Conservation (phyloP, 2,797 vertebrate species). For the Malacoraja senta region DNA sequence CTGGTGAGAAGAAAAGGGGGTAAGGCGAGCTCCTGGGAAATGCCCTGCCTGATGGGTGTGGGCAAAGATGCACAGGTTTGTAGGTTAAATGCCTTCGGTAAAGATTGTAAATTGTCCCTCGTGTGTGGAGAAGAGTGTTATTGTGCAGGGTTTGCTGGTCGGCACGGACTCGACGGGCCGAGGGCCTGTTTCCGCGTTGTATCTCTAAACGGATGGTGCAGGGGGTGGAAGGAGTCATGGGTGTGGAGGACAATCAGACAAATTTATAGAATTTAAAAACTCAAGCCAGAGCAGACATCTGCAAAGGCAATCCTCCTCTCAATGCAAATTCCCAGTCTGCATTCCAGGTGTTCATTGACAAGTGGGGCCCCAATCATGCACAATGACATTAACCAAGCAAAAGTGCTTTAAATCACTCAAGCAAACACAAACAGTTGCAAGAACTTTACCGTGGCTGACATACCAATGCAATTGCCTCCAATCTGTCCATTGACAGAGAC, state of each 20-base stretch:
- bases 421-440: constrained; percentile 13
- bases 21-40: no score
- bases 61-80: no score
- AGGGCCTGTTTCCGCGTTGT: no score
- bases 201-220: no score
- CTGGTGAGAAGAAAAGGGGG: no score
- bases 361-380: not conserved
- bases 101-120: no score
- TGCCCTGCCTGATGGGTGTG: no score
- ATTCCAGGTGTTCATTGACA: constrained; percentile 26
- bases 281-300: constrained; percentile 2
- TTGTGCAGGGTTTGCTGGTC: no score
- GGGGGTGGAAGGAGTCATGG: not conserved
- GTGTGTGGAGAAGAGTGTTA: no score
- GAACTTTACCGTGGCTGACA: not conserved
- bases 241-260: not conserved
- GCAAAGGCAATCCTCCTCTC: constrained; percentile 10
- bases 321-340: constrained; percentile 30
- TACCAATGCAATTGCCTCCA: not conserved
- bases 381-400: not conserved
- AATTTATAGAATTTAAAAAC: not conserved
- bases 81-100: no score
- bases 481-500: not conserved
- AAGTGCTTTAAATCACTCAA: not conserved
- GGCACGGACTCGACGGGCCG: no score